Conservation (phyloP, 1,140 invertebrate genomes). For the Drosophila bocqueti region DNA sequence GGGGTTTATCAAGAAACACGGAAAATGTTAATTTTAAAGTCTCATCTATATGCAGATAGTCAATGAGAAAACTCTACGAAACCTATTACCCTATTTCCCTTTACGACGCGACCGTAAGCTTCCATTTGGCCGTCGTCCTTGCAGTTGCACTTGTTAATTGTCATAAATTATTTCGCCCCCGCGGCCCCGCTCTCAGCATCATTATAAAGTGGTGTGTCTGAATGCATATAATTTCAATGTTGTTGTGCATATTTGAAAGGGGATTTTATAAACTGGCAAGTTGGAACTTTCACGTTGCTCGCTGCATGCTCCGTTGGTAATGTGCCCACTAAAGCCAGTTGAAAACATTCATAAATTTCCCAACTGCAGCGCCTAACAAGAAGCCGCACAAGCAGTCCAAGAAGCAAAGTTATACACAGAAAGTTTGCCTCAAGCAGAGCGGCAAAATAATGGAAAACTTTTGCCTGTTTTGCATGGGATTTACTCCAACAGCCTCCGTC, state of each 20-base stretch:
- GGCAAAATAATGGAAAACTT: slow-evolving; percentile 56
- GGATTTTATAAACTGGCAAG: slow-evolving; percentile 56
- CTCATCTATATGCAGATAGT: slow-evolving; percentile 26
- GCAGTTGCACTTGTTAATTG: slow-evolving; percentile 67
- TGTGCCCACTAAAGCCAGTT: slow-evolving; percentile 67
- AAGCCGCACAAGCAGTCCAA: slow-evolving; percentile 22
- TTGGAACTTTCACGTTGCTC: slow-evolving; percentile 30
- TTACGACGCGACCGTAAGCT: slow-evolving; percentile 32
- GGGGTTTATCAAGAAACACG: background rate
- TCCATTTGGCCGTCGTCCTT: slow-evolving; percentile 35
- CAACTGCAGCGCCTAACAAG: slow-evolving; percentile 30
- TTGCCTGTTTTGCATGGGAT: slow-evolving; percentile 32
- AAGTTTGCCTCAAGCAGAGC: slow-evolving; percentile 53
- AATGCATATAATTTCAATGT: slow-evolving; percentile 69
- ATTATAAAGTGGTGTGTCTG: slow-evolving; percentile 36
- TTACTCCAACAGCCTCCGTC: slow-evolving; percentile 9
- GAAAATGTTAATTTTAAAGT: slow-evolving; percentile 33
- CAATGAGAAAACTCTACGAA: slow-evolving; percentile 47
- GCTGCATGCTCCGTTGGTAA: slow-evolving; percentile 28
- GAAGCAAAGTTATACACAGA: slow-evolving; percentile 64
- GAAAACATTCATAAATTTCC: slow-evolving; percentile 76
- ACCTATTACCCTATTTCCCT: slow-evolving; percentile 26
- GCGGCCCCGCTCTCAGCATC: slow-evolving; percentile 11
- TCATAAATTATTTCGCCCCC: slow-evolving; percentile 72
- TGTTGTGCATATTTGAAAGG: slow-evolving; percentile 68